Evolutionary conservation across 2,113 vertebrate genomes (phyloP), one percentile per base, ranked within the genome.

Genomic region (Campylomormyrus numenius): DNA sequence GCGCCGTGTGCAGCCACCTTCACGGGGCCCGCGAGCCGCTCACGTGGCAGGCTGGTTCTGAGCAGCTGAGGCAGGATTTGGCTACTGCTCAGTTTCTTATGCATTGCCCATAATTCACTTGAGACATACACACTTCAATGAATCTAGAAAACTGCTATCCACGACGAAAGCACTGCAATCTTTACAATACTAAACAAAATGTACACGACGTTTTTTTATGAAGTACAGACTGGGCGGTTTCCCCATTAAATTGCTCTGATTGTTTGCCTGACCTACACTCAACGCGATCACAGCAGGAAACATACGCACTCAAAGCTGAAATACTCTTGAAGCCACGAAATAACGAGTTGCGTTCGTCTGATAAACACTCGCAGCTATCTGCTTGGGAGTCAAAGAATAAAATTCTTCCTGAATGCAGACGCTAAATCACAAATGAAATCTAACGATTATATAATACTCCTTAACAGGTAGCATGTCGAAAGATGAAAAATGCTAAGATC

Each of bases 61-160:
- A 56, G 62, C 46, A 86, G 9, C 52, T 48, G 49, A 52, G 7
- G 31, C 21, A 17, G 9, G 13, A 13, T 27, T 50, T 27, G 39
- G 74, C 52, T 45, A 24, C 77, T 45, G 52, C 70, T 27, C 35
- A 56, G 4, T 39, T 83, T 45, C 46, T 52, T 13, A 19, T 86
- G 24, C 45, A 31, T 86, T 27, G 85, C 21, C 84, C 84, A 17
- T 53, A 17, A 46, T 1, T 35, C 15, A 17, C 17, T 39, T 80
- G 9, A n/a, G n/a, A 62, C 39, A 0, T 5, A 97, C 96, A 45
- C 15, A 84, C 6, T n/a, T 50, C 13, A 9, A 15, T 80, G 13
- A 80, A 74, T 83, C 39, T 50, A 53, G 19, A 80, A 84, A 80
- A 77, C 74, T 21, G 91, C 10, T 52, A 52, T 9, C 21, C 35